Evolutionary conservation across 2,797 vertebrate species (phyloP).

Genomic region (Pseudochromis fuscus): DNA sequence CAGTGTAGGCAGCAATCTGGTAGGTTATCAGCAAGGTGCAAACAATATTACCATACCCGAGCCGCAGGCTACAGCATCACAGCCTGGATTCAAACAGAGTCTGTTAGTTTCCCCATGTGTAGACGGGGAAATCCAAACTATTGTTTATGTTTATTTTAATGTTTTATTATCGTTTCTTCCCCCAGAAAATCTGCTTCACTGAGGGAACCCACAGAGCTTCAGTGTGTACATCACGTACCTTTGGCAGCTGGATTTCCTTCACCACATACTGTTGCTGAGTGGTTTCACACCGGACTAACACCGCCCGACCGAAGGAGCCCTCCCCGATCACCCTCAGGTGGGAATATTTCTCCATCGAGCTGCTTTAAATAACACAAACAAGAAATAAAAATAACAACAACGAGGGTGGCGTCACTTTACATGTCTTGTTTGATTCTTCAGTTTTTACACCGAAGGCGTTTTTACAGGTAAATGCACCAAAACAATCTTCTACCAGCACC

Average conservation of each 20-base stretch:
- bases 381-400: background rate
- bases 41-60: constrained; percentile 38
- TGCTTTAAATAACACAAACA: constrained; percentile 1
- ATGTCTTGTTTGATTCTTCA: background rate
- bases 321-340: constrained; percentile 87
- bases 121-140: background rate
- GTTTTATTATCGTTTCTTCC: background rate
- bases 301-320: constrained; percentile 91
- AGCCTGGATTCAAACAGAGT: constrained; percentile 7
- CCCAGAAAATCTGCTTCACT: background rate
- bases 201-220: background rate
- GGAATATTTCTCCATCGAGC: constrained; percentile 88
- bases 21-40: constrained; percentile 43
- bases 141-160: constrained; percentile 3
- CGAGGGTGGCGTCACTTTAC: too few species aligned
- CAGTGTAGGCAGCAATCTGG: constrained; percentile 15
- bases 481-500: background rate
- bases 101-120: background rate
- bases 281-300: constrained; percentile 83
- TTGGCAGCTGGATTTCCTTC: constrained; percentile 92
- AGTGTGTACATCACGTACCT: constrained; percentile 80
- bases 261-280: constrained; percentile 84
- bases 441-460: background rate
- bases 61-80: constrained; percentile 14
- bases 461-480: background rate